Evolutionary conservation across 1,140 invertebrate genomes (phyloP), one percentile per base, ranked within the genome.

Genomic region (Drosophila sp.): DNA sequence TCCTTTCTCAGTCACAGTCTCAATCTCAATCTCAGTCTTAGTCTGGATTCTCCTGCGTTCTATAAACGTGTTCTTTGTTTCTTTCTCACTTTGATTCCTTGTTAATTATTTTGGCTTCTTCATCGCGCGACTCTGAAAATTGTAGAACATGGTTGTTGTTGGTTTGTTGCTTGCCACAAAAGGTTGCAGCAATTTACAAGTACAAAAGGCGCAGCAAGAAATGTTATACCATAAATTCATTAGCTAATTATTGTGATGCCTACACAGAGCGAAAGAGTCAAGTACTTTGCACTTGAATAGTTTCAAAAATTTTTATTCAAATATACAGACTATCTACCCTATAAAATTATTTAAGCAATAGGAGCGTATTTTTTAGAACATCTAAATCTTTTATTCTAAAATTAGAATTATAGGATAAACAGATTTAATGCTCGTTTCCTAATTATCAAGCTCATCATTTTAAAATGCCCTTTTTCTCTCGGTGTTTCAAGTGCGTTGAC

Each of bases 131-230:
- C 62, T 51, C 78, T 81, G 78, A 76, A 80, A 86, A 72, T 70
- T 63, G n/a, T 63, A 78, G 46, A 69, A 21, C 45, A 57, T 63
- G 59, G 34, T 69, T 63, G 67, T 56, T 62, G 14, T 54, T 38
- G 50, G 36, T 51, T 57, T 16, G 45, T 29, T 58, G 57, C 21
- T 5, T 58, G 38, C 18, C 53, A 56, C 53, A 2, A 36, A 27
- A 36, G 27, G 48, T 32, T 16, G 13, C 64, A 61, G 41, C 77
- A 84, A 84, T 86, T 80, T 72, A 86, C 81, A 86, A 86, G 81
- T 81, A 81, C 71, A 72, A 45, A 63, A 66, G 50, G n/a, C 36
- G 56, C 61, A 29, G 40, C 34, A 2, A 38, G 40, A 8, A 34
- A 57, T 40, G 16, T n/a, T 51, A 69, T 36, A 41, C 64, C 62